Base-by-base conservation (phyloP, 2,113 vertebrate genomes). In the Syngnathus floridae region DNA sequence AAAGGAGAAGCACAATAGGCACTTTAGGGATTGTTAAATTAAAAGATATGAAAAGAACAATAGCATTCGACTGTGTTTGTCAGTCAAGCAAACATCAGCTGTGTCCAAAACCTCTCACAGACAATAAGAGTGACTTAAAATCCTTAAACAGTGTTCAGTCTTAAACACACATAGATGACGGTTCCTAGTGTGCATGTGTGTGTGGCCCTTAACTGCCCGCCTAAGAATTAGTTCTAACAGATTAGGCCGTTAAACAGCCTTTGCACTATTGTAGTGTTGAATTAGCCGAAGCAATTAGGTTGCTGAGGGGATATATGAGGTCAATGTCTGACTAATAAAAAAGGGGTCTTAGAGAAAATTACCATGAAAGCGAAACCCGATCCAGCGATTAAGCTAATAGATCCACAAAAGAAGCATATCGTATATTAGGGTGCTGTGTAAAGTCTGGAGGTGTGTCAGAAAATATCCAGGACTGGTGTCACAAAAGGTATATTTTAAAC, bases 211-310 rank as follows among this genome's bases (percentile, higher is more conserved):
- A 68, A 72, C 51, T 76, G 38, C 77, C 74, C 54, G 64, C 40
- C 51, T 64, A 71, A 49, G 51, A 70, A 75, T 61, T 56, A 68
- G 64, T 73, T 60, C 43, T 64, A 60, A 67, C 51, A 58, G 59
- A 80, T 82, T 68, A 64, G 66, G 74, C 64, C 79, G 59, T 69
- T 49, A 72, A 81, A 70, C 69, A 78, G 62, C 74, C 76, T 69
- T 82, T 61, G 57, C 65, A 66, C 61, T 36, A 56, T n/a, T 55
- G 57, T 43, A 19, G 21, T 62, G 73, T 66, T 56, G 55, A 71
- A 66, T 70, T 48, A 19, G 55, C 45, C 46, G 51, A 45, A 75
- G 51, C 12, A 59, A 37, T 66, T 41, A 64, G 45, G 54, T 38
- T 67, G 52, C 55, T 26, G 71, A 7, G 37, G 58, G 38, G 38